Base-by-base conservation (phyloP, 2,113 vertebrate species). In the Cromileptes altivelis region DNA sequence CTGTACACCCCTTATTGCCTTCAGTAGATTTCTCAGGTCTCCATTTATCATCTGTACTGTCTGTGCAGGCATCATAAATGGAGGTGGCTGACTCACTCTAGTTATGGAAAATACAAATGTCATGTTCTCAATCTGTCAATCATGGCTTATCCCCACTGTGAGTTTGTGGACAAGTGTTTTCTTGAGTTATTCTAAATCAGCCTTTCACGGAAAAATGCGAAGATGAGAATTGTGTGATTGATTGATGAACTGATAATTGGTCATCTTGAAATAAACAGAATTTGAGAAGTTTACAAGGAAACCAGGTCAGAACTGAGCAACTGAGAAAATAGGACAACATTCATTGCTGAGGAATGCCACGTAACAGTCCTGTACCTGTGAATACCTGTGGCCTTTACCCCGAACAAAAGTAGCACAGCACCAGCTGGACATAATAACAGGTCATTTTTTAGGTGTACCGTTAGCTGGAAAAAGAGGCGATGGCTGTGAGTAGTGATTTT, bases 341-440 rank as follows among this genome's bases (percentile, higher is more conserved):
- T 72, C 13, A 50, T 18, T 37, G 14, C 37, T 56, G 17, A 86
- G 60, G 64, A 85, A 88, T 75, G 69, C 64, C 21, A 37, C 3
- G 6, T 60, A 68, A 71, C 70, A 86, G 77, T 65, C 17, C 42
- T 30, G 13, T 58, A 62, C 57, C 25, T 81, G 63, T n/a, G 55
- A 65, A 77, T 77, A 81, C 69, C 58, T 84, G 61, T 78, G 76
- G 85, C 78, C 85, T 91, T 81, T 80, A 12, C 4, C 86, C 63
- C 0, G 0, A 86, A 30, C 40, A 37, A 78, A 86, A 52, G 76
- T 70, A 74, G 70, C 80, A 42, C 33, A 85, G 62, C 88, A 84
- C 14, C 87, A 87, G 79, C 82, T 86, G 73, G 77, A 71, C 45
- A 55, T 85, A 86, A 89, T 81, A 50, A 82, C 47, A 21, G 86